A percentile compares a stretch with the other conserved stretches of the same genome.
Evolutionary conservation across 1,140 invertebrate genomes (phyloP).

Genomic region (Lordiphosa clarofinis): DNA sequence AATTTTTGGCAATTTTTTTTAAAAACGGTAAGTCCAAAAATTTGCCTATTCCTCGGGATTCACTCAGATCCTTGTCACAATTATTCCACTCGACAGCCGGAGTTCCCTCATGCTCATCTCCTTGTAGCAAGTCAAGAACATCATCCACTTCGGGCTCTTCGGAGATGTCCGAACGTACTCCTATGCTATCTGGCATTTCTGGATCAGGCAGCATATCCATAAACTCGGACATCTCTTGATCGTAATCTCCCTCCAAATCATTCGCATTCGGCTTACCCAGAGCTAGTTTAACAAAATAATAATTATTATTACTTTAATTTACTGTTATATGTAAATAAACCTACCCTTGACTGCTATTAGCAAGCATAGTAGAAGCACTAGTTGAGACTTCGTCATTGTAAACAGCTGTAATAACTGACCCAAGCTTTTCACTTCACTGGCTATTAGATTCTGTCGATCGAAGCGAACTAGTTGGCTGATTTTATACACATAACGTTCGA

Average conservation of each 20-base stretch:
- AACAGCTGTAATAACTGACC: constrained; percentile 39
- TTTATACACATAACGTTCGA: constrained; percentile 30
- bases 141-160: constrained; percentile 39
- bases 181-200: constrained; percentile 22
- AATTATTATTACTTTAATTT: not conserved
- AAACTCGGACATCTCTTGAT: constrained; percentile 50
- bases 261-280: constrained; percentile 25
- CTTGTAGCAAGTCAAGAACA: constrained; percentile 26
- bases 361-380: constrained; percentile 12
- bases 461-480: constrained; percentile 9
- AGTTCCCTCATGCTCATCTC: constrained; percentile 55
- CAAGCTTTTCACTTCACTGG: constrained; percentile 22
- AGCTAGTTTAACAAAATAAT: constrained; percentile 9
- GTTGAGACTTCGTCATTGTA: not conserved
- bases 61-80: constrained; percentile 65
- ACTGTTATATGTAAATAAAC: not conserved
- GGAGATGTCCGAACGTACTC: constrained; percentile 30
- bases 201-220: constrained; percentile 40
- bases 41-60: constrained; percentile 43
- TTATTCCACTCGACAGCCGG: constrained; percentile 52
- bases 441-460: constrained; percentile 44
- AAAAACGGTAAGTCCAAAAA: constrained; percentile 62
- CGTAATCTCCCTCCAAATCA: constrained; percentile 30
- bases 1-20: constrained; percentile 59
- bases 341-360: constrained; percentile 30